Base-by-base conservation (phyloP, 2,888 invertebrate genomes). In the Emmelina monodactyla region DNA sequence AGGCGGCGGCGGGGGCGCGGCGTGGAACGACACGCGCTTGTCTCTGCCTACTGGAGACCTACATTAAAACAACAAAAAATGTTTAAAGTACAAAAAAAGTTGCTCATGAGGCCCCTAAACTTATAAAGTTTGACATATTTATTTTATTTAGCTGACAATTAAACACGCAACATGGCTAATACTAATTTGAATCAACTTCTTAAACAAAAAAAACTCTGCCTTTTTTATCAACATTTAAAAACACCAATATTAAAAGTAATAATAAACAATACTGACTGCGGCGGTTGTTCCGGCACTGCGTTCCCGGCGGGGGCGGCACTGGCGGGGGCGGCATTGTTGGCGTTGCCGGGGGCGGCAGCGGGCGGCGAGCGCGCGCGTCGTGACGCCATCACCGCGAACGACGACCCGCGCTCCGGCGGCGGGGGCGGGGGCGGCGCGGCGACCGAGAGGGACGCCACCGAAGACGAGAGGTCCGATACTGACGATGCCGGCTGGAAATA, bases 331-430 rank as follows among this genome's bases (percentile, higher is more conserved):
- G 37, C 28, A n/a, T n/a, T n/a, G n/a, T n/a, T n/a, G n/a, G n/a
- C n/a, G n/a, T 56, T 44, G 41, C 53, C 51, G 31, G 35, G 45
- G 43, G 53, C 59, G 34, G 49, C 28, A 50, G 51, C 67, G 52
- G 71, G 53, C 41, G 64, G 53, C 43, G 67, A 62, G 46, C 76
- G 50, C 42, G 72, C 76, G 58, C 80, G 70, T 62, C n/a, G n/a
- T n/a, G 82, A 67, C 51, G 89, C 89, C 91, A 93, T 92, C 16
- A 91, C 86, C 2, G 91, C 86, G 65, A 92, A 95, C 28, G 94
- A 94, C 15, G 93, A 93, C 38, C 92, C 92, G 42, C 94, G 85
- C 63, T 93, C 92, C 2, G 94, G 94, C 14, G 94, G 93, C 30
- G 89, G 85, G 1, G 92, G 88, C 34, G 43, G 25, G 28, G 37